Base-by-base conservation (phyloP, 2,113 vertebrate genomes). In the Amphiprion ocellaris region DNA sequence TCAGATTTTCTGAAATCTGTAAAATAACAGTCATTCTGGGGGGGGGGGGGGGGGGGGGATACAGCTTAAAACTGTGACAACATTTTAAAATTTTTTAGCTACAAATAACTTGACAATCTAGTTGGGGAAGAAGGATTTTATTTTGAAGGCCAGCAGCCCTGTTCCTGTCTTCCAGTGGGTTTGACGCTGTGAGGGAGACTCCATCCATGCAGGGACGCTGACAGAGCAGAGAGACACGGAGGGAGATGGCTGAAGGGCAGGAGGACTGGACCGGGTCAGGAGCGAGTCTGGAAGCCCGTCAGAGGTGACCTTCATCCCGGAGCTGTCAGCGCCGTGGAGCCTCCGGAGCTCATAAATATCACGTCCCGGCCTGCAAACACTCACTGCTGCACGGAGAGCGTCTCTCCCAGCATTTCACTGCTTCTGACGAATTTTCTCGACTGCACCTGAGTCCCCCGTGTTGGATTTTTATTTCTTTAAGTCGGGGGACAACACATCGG, bases 161-260 rank as follows among this genome's bases (percentile, higher is more conserved):
- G 0, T 37, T n/a, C 0, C 16, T 46, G 4, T 44, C 11, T 37
- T 41, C 12, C n/a, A n/a, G n/a, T 1, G 8, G 8, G 6, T 1
- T 11, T 84, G 63, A 79, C 65, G 2, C 41, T 11, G 58, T 16
- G 72, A 65, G 60, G 30, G 58, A 70, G 68, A 28, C 63, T 65
- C 64, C 62, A 11, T 65, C 60, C 62, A 15, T 54, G 21, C 58
- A 62, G 66, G 0, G 74, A 75, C 24, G 69, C 74, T 19, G 81
- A 73, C 53, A 69, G 77, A 83, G 28, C n/a, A 30, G 4, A 10
- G 12, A 70, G 78, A 77, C 68, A 53, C 59, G 54, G 76, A 66
- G 72, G 73, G 84, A 68, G 76, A 90, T 88, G 90, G 86, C 77
- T 88, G 78, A 68, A 56, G 63, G 67, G 58, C 52, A 64, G 75